phyloP scores from a whole-genome alignment of 2,888 invertebrate genomes.

The Euphydryas editha region DNA sequence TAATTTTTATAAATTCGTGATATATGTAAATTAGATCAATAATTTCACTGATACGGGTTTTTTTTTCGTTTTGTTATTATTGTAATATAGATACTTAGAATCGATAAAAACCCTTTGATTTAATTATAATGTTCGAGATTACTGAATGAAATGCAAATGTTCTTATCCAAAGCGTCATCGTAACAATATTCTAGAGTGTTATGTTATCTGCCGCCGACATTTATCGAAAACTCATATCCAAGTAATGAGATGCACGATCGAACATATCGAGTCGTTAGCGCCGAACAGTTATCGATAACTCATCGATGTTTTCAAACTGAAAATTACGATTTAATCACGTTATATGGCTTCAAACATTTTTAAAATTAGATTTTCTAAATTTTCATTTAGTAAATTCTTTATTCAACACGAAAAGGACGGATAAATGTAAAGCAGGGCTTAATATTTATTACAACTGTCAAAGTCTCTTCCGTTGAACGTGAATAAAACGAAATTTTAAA shows the following conservation, averaged over 20 bases:
- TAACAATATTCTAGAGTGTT: constrained; percentile 33
- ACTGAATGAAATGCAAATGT: constrained; percentile 1
- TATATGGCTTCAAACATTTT: constrained; percentile 14
- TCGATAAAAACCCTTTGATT: background rate
- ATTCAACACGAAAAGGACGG: background rate
- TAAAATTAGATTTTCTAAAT: background rate
- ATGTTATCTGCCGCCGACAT: constrained; percentile 30
- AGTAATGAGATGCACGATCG: constrained; percentile 37
- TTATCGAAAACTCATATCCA: constrained; percentile 37
- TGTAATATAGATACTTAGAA: background rate
- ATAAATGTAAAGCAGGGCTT: background rate
- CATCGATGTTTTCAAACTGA: constrained; percentile 33
- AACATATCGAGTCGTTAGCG: constrained; percentile 34
- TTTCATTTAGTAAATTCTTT: background rate
- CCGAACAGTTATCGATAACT: constrained; percentile 29
- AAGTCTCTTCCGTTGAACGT: constrained; percentile 18
- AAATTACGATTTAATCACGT: constrained; percentile 22
- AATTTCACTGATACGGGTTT: no score
- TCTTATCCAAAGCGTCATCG: constrained; percentile 7
- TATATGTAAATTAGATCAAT: no score
- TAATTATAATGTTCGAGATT: background rate
- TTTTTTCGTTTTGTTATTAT: no score
- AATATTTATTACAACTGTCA: background rate
- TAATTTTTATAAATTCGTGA: no score
- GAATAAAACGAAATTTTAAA: constrained; percentile 26